Percentiles rank a stretch among this genome's conserved stretches.
Conservation (phyloP, 1,140 invertebrate species). For the Pseudoatta argentina region DNA sequence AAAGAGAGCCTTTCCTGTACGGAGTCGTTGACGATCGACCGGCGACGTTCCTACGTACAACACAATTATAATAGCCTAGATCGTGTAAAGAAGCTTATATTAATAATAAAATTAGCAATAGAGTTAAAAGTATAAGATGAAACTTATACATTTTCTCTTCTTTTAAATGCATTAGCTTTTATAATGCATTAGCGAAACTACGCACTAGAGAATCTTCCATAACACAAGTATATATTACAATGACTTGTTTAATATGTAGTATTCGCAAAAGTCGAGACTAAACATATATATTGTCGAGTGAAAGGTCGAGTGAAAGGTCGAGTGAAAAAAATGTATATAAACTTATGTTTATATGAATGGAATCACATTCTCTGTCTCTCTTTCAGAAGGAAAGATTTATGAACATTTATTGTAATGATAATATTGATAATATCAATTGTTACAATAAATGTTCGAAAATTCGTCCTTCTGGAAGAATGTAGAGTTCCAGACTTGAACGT, state of each 20-base stretch:
- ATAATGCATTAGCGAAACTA: not conserved
- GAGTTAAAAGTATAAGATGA: not conserved
- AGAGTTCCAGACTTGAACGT: too few species aligned
- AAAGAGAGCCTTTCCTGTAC: conserved; percentile 64
- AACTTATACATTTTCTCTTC: not conserved
- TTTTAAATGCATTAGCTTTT: not conserved
- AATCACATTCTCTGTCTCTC: too few species aligned
- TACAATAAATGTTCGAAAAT: too few species aligned
- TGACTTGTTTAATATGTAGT: not conserved
- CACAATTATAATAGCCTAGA: not conserved
- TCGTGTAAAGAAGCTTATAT: not conserved
- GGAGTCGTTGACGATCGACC: conserved; percentile 56
- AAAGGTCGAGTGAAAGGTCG: too few species aligned
- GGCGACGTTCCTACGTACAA: not conserved
- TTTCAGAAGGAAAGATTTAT: too few species aligned
- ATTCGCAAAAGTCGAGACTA: too few species aligned
- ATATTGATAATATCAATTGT: too few species aligned
- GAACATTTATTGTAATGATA: too few species aligned
- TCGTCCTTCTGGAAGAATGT: too few species aligned
- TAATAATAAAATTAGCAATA: conserved; percentile 1
- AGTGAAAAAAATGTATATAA: too few species aligned
- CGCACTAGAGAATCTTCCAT: not conserved
- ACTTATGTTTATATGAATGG: too few species aligned
- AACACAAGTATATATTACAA: not conserved
- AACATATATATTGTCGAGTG: too few species aligned